Conservation (phyloP, 2,797 vertebrate genomes). For the Natrix natrix region DNA sequence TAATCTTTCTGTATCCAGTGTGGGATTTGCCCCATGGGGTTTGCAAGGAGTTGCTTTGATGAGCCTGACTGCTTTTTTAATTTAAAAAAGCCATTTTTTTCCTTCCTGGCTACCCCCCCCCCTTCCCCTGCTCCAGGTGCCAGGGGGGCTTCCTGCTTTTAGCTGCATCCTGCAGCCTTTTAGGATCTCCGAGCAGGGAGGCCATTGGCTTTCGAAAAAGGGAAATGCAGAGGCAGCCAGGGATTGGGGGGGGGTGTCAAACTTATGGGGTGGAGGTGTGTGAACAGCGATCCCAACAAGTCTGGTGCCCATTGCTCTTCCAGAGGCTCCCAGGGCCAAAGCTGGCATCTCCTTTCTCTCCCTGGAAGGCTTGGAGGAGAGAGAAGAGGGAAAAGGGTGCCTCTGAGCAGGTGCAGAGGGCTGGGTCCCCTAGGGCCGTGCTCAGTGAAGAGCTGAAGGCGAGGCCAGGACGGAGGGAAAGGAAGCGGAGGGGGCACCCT, state of each 20-base stretch:
- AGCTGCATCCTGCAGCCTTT: background rate
- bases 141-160: slow-evolving; percentile 19
- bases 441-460: background rate
- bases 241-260: rapidly evolving
- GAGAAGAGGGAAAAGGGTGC: background rate
- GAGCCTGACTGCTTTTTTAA: background rate
- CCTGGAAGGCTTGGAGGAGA: background rate
- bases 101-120: background rate
- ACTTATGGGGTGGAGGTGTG: rapidly evolving
- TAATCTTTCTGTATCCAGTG: background rate
- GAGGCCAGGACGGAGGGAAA: background rate
- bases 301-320: background rate
- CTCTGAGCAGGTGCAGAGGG: background rate
- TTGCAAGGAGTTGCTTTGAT: background rate
- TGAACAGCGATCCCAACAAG: too few species aligned
- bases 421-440: background rate
- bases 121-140: background rate
- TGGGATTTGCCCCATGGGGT: rapidly evolving
- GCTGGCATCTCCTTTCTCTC: background rate
- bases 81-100: background rate
- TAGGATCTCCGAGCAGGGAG: background rate
- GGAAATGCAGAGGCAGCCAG: too few species aligned
- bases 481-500: background rate
- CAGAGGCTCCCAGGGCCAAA: background rate
- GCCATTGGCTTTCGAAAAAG: background rate